phyloP scores from a whole-genome alignment of 2,888 invertebrate species.

The Ochlodes sylvanus region DNA sequence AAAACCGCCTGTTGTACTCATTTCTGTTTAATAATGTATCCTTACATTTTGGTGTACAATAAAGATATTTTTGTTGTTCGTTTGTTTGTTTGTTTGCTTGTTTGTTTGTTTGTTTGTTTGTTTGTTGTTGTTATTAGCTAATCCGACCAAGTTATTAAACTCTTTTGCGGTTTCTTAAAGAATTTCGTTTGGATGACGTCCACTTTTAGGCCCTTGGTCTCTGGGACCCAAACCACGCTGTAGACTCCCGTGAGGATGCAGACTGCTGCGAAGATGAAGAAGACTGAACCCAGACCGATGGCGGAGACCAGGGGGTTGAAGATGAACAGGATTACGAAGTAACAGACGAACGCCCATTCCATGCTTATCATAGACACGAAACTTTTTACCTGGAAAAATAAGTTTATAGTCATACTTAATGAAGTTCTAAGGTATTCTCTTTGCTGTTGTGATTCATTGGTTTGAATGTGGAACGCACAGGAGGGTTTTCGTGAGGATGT shows the following conservation, averaged over 20 bases:
- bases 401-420: no score
- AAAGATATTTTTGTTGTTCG: no score
- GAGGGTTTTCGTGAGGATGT: no score
- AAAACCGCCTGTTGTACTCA: no score
- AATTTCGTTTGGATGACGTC: slow-evolving; percentile 58
- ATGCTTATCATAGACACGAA: slow-evolving; percentile 58
- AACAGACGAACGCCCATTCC: slow-evolving; percentile 65
- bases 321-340: slow-evolving; percentile 61
- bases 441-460: no score
- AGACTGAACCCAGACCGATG: slow-evolving; percentile 62
- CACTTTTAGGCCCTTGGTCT: slow-evolving; percentile 60
- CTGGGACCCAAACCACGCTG: slow-evolving; percentile 54
- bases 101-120: no score
- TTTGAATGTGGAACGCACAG: no score
- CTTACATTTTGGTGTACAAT: no score
- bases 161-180: background rate
- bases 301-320: slow-evolving; percentile 60
- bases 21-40: no score
- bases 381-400: slow-evolving; percentile 58
- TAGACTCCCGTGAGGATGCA: slow-evolving; percentile 56
- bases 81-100: no score
- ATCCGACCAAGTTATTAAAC: background rate
- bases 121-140: no score
- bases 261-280: slow-evolving; percentile 61
- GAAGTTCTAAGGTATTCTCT: no score